Evolutionary conservation across 53 echinoderm and acorn worm genomes (phyloP), one percentile per base, ranked within the genome.

Genomic region (Hippasteria phrygiana): DNA sequence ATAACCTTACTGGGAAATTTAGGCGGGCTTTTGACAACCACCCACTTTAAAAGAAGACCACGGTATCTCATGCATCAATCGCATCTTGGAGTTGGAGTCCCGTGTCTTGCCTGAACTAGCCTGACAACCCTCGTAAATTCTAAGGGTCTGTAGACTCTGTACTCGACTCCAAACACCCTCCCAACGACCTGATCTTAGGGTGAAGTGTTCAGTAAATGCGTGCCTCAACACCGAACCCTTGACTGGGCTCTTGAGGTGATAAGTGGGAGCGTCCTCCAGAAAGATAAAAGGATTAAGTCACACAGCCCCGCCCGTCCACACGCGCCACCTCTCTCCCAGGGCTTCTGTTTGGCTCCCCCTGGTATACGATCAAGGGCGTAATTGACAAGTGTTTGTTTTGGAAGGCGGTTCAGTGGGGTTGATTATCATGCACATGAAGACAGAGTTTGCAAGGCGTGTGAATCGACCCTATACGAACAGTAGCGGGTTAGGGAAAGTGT

Each of bases 261-360:
- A 67, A 36, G 76, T 76, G 34, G 47, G 31, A 17, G 28, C 50
- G 50, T 76, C 76, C 76, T 53, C 48, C 76, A 20, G 38, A 62
- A 78, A 78, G 78, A 78, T 78, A 59, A 78, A 78, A 26, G 78
- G 78, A 37, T 78, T 78, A 59, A 37, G 28, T 18, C 55, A 29
- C 56, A 78, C 56, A 62, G 59, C 78, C 56, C 78, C 33, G 37
- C 18, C 37, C 40, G 22, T 12, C 33, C 62, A 55, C 78, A 62
- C 56, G 34, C 51, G 56, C 62, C 41, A 59, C 56, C 78, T 59
- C 39, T 14, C 22, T 6, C 38, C 22, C 77, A 53, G 54, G 37
- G 36, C 0, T 78, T 37, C 35, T 32, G 67, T 14, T 1, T 64
- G 32, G 77, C 36, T 56, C 75, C 51, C 34, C 34, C 16, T 3